A percentile compares a stretch with the other conserved stretches of the same genome.
Evolutionary conservation across 2,797 vertebrate genomes (phyloP).

Genomic region (Gadopsis marmoratus): DNA sequence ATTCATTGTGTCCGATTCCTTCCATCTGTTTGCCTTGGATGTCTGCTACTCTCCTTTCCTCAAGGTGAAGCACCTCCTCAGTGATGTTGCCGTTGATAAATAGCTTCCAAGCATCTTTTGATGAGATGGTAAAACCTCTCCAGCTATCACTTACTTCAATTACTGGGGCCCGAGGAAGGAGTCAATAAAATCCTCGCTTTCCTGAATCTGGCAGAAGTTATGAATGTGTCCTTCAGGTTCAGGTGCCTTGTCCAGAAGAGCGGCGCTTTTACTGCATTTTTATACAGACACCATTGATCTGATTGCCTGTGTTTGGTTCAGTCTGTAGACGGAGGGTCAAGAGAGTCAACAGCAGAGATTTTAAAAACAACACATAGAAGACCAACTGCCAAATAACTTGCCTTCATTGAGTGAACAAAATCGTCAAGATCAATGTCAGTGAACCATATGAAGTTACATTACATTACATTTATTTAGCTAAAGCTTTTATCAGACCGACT

Average conservation of each 20-base stretch:
- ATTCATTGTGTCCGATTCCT: slow-evolving; percentile 30
- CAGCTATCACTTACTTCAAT: slow-evolving; percentile 50
- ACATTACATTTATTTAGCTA: neutral
- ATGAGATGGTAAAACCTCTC: slow-evolving; percentile 58
- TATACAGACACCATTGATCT: slow-evolving; percentile 5
- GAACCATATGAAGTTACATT: neutral
- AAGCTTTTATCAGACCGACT: too few species aligned
- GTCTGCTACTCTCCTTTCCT: slow-evolving; percentile 18
- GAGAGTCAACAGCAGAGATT: slow-evolving; percentile 1
- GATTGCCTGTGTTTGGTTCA: slow-evolving; percentile 8
- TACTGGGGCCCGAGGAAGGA: slow-evolving; percentile 26
- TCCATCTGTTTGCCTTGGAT: slow-evolving; percentile 37
- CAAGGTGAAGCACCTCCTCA: slow-evolving; percentile 53
- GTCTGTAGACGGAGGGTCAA: neutral
- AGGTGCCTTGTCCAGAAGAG: slow-evolving; percentile 12
- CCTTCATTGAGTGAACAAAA: slow-evolving; percentile 5
- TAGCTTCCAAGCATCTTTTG: slow-evolving; percentile 52
- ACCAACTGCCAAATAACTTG: neutral
- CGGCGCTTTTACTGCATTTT: neutral
- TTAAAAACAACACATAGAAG: neutral
- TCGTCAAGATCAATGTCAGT: slow-evolving; percentile 15
- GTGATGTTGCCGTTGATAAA: slow-evolving; percentile 52
- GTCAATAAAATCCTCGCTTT: slow-evolving; percentile 52
- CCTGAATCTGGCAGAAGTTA: slow-evolving; percentile 35
- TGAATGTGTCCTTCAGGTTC: slow-evolving; percentile 57